A percentile compares a stretch with the other conserved stretches of the same genome.
phyloP scores from a whole-genome alignment of 64 coral and sea anemone genomes.

The Acropora yongei region DNA sequence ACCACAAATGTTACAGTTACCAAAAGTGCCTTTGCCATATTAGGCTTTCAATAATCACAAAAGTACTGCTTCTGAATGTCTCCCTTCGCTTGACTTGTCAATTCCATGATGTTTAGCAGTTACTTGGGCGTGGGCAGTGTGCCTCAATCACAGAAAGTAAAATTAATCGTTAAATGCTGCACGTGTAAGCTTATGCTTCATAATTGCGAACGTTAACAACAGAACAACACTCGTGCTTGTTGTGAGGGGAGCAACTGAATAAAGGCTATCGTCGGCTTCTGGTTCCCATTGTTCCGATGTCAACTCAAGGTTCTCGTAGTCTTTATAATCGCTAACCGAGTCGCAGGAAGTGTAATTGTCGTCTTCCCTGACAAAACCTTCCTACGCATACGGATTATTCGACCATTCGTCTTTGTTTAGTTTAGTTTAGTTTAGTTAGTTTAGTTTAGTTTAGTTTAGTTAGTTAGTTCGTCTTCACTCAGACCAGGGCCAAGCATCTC shows the following conservation, averaged over 20 bases:
- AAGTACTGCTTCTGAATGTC: constrained; percentile 60
- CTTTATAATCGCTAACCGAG: too few relatives aligned
- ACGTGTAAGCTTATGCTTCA: constrained; percentile 67
- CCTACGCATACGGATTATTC: too few relatives aligned
- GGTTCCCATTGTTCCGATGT: not conserved
- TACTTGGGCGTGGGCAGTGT: constrained; percentile 64
- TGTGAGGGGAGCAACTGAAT: constrained; percentile 30
- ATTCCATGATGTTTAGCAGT: constrained; percentile 65
- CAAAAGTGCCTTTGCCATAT: not conserved
- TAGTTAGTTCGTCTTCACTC: too few relatives aligned
- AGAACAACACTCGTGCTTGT: constrained; percentile 34
- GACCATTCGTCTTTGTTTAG: too few relatives aligned
- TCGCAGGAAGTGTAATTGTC: too few relatives aligned
- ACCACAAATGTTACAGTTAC: constrained; percentile 19
- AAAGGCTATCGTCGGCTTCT: not conserved
- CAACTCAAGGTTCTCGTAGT: not conserved
- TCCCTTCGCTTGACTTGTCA: constrained; percentile 41
- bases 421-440: too few relatives aligned
- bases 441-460: too few relatives aligned
- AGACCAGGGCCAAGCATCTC: too few relatives aligned
- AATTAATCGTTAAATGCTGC: constrained; percentile 68
- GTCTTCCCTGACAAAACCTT: too few relatives aligned
- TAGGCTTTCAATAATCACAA: constrained; percentile 71
- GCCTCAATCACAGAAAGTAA: constrained; percentile 66
- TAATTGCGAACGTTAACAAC: constrained; percentile 47